phyloP scores from a whole-genome alignment of 2,888 invertebrate species.

The Plemyria rubiginata region DNA sequence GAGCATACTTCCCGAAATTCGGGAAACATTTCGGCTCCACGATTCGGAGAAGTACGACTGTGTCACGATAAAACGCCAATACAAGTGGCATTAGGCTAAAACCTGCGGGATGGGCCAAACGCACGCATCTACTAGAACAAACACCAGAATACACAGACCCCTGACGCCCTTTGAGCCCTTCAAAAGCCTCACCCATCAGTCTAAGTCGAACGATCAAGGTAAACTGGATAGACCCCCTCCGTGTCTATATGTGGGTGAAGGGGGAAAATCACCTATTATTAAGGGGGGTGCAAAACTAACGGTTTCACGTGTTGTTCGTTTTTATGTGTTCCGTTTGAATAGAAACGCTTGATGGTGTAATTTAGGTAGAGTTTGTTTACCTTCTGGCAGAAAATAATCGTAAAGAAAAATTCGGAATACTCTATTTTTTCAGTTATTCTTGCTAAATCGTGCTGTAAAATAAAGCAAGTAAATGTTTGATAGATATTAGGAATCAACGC shows the following conservation, averaged over 20 bases:
- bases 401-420: constrained; percentile 12
- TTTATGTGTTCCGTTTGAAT: constrained; percentile 77
- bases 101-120: constrained; percentile 68
- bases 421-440: background rate
- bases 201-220: constrained; percentile 47
- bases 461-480: too few relatives aligned
- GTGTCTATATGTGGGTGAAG: constrained; percentile 60
- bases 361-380: constrained; percentile 66
- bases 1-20: constrained; percentile 73
- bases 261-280: constrained; percentile 80
- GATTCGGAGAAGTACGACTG: constrained; percentile 62
- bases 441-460: too few relatives aligned
- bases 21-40: constrained; percentile 66
- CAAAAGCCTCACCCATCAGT: background rate
- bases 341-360: constrained; percentile 70
- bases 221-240: constrained; percentile 54
- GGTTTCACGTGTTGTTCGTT: constrained; percentile 77
- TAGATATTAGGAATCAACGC: too few relatives aligned
- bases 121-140: constrained; percentile 67
- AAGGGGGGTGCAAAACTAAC: constrained; percentile 81
- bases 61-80: constrained; percentile 80
- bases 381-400: constrained; percentile 32
- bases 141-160: constrained; percentile 52
- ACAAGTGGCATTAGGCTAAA: constrained; percentile 80
- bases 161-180: constrained; percentile 40